Conservation (phyloP, 2,888 invertebrate genomes). For the Drosophila nr. medialis region DNA sequence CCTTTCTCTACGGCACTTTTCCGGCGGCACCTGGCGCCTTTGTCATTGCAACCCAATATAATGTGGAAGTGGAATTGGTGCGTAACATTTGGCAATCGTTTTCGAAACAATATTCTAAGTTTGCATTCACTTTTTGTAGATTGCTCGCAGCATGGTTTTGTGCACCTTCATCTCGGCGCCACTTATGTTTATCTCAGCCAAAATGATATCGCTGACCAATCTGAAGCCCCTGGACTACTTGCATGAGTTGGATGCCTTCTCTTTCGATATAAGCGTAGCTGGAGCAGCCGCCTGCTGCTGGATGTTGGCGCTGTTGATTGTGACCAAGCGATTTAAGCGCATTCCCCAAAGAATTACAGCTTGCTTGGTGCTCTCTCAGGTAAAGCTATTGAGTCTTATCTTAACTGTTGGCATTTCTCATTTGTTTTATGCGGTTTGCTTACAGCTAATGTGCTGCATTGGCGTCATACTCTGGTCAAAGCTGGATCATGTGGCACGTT, state of each 20-base stretch:
- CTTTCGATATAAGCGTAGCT: slow-evolving; percentile 93
- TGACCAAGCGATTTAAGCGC: slow-evolving; percentile 90
- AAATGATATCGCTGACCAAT: slow-evolving; percentile 93
- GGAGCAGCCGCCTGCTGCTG: slow-evolving; percentile 91
- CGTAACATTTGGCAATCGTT: neutral
- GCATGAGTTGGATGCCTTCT: slow-evolving; percentile 90
- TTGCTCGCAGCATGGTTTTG: slow-evolving; percentile 97
- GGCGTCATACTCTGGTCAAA: slow-evolving; percentile 92
- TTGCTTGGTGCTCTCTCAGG: slow-evolving; percentile 92
- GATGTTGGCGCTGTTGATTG: slow-evolving; percentile 90
- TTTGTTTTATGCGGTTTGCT: slow-evolving; percentile 30
- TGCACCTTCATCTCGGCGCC: slow-evolving; percentile 98
- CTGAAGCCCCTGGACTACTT: slow-evolving; percentile 90
- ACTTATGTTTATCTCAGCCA: slow-evolving; percentile 97
- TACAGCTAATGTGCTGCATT: slow-evolving; percentile 88
- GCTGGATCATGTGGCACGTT: slow-evolving; percentile 86
- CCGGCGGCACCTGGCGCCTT: slow-evolving; percentile 98
- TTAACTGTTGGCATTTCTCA: neutral
- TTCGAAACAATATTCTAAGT: neutral
- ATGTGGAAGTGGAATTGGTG: slow-evolving; percentile 94
- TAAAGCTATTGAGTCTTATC: slow-evolving; percentile 77
- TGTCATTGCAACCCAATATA: slow-evolving; percentile 95
- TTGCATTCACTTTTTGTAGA: slow-evolving; percentile 86
- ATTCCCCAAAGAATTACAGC: slow-evolving; percentile 93
- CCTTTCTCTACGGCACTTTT: slow-evolving; percentile 97